Evolutionary conservation across 2,888 invertebrate species (phyloP).

Genomic region (Hemistola chrysoprasaria): DNA sequence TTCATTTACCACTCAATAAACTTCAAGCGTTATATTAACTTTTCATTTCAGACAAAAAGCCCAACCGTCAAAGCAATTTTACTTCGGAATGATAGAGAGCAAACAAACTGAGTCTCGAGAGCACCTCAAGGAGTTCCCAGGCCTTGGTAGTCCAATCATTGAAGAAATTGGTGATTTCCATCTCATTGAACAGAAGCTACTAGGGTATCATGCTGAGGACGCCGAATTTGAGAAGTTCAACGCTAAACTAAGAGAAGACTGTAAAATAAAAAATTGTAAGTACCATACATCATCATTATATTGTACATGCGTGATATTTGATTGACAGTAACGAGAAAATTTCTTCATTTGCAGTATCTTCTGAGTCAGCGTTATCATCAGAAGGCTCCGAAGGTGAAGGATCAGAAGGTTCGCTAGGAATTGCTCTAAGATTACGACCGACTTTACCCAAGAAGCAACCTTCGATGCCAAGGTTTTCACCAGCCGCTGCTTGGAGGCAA

Average conservation of each 20-base stretch:
- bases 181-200: constrained; percentile 68
- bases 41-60: constrained; percentile 45
- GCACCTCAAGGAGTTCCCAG: constrained; percentile 70
- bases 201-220: constrained; percentile 69
- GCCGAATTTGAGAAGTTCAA: constrained; percentile 69
- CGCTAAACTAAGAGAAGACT: constrained; percentile 61
- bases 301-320: too few relatives aligned
- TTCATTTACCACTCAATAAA: too few relatives aligned
- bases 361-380: constrained; percentile 82
- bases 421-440: constrained; percentile 88
- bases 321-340: too few relatives aligned
- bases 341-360: constrained; percentile 72
- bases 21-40: too few relatives aligned
- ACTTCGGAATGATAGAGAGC: constrained; percentile 89
- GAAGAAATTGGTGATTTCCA: constrained; percentile 73
- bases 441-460: constrained; percentile 90
- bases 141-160: constrained; percentile 70
- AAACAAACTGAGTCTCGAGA: constrained; percentile 57
- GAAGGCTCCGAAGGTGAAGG: constrained; percentile 74
- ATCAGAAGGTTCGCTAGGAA: constrained; percentile 80
- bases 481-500: constrained; percentile 91
- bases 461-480: constrained; percentile 90
- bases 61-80: constrained; percentile 82
- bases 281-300: too few relatives aligned
- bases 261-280: constrained; percentile 65